These are phyloP conservation scores for Ceratitis capitata DNA, from an alignment of 1,140 invertebrate species.

Conservation along the genomic window DNA sequence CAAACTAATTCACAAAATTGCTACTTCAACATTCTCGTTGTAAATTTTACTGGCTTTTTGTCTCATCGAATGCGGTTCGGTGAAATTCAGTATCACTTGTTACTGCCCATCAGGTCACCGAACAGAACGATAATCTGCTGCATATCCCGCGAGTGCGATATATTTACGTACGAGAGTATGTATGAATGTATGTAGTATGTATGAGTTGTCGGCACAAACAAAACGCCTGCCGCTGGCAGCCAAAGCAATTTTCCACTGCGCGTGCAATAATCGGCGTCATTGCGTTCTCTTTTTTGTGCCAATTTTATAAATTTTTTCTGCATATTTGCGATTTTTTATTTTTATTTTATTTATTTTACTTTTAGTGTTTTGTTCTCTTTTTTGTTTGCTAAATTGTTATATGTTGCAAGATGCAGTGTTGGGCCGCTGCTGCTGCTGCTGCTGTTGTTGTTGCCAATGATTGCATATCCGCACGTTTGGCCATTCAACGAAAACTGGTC, in stretches of 20 bases:
- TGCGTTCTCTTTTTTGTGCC: not conserved
- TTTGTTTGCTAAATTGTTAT: too few relatives aligned
- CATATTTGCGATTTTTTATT: not conserved
- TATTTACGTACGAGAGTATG: too few relatives aligned
- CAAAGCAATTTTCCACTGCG: not conserved
- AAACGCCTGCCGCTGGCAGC: not conserved
- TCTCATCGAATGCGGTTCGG: too few relatives aligned
- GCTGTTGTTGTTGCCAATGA: not conserved
- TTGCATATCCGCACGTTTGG: constrained; percentile 14
- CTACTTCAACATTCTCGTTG: too few relatives aligned
- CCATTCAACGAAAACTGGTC: constrained; percentile 17
- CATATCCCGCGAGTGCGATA: too few relatives aligned
- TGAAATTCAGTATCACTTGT: too few relatives aligned
- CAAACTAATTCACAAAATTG: too few relatives aligned
- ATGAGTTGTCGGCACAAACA: not conserved
- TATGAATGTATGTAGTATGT: too few relatives aligned
- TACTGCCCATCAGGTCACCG: too few relatives aligned
- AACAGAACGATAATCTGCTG: too few relatives aligned
- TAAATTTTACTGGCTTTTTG: too few relatives aligned
- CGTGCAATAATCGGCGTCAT: not conserved
- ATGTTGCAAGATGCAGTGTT: not conserved
- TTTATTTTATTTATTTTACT: not conserved
- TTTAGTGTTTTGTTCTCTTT: not conserved
- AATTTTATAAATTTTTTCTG: not conserved
- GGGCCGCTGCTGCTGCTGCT: not conserved